Evolutionary conservation across 2,888 invertebrate species (phyloP).

Genomic region (Belgica antarctica): DNA sequence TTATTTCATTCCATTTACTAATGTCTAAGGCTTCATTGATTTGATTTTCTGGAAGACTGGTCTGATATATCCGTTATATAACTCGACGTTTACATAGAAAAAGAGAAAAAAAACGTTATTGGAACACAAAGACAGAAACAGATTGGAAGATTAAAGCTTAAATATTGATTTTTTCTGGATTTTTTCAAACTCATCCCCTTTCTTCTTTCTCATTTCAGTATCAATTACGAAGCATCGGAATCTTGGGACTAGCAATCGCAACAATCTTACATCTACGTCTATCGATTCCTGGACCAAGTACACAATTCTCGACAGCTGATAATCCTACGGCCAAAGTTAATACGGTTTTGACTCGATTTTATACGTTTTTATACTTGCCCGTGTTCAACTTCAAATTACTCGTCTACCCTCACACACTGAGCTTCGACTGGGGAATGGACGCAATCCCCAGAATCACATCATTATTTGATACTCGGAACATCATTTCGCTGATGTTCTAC

Average conservation of each 20-base stretch:
- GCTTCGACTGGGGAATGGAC: constrained; percentile 99
- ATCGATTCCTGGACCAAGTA: constrained; percentile 70
- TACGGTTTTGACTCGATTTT: constrained; percentile 72
- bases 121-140: constrained; percentile 31
- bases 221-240: constrained; percentile 68
- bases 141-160: constrained; percentile 45
- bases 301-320: constrained; percentile 89
- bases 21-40: constrained; percentile 19
- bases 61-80: background rate
- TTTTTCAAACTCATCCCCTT: constrained; percentile 2
- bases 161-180: constrained; percentile 33
- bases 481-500: constrained; percentile 75
- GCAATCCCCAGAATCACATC: constrained; percentile 83
- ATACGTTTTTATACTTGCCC: constrained; percentile 91
- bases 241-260: constrained; percentile 66
- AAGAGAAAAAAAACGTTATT: background rate
- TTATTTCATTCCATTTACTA: constrained; percentile 14
- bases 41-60: constrained; percentile 30
- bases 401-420: constrained; percentile 80
- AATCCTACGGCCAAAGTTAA: constrained; percentile 92
- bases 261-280: constrained; percentile 73
- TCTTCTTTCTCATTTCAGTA: constrained; percentile 60
- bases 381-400: constrained; percentile 86
- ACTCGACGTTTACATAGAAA: constrained; percentile 2
- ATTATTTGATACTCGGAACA: constrained; percentile 74